Percentiles rank a stretch among this genome's conserved stretches.
Evolutionary conservation across 2,888 invertebrate genomes (phyloP).

Genomic region (Didymodactylos carnosus): DNA sequence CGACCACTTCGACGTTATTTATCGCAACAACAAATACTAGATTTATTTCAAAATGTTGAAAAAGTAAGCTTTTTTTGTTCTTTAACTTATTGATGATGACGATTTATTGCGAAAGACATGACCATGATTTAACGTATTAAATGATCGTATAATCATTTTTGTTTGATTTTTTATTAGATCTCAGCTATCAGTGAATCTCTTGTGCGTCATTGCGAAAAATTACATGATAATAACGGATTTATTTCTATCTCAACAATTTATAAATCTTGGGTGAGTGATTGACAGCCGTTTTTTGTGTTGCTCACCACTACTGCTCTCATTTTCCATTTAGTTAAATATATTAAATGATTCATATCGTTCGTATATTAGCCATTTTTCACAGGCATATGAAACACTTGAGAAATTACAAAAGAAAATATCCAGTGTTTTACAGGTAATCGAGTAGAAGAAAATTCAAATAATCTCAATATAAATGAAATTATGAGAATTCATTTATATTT

Average conservation of each 20-base stretch:
- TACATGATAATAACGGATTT: background rate
- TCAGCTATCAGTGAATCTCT: background rate
- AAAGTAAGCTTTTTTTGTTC: background rate
- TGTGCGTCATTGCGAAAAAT: background rate
- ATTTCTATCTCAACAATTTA: background rate
- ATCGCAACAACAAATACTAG: background rate
- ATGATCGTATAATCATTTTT: background rate
- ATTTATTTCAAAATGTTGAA: background rate
- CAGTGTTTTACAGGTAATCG: background rate
- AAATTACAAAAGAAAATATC: background rate
- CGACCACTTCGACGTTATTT: background rate
- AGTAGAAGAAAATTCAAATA: background rate
- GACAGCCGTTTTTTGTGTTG: background rate
- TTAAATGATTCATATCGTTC: background rate
- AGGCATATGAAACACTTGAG: background rate
- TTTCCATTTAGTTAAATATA: background rate
- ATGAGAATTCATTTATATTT: no score
- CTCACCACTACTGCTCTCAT: background rate
- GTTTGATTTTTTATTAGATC: background rate
- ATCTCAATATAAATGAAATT: no score
- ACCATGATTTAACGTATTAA: background rate
- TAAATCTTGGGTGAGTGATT: background rate
- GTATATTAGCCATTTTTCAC: background rate
- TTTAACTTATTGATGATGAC: no score
- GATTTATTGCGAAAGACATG: no score